These are phyloP conservation scores for Pseudococcus viburni DNA, from an alignment of 2,888 invertebrate genomes.

Conservation along the genomic window DNA sequence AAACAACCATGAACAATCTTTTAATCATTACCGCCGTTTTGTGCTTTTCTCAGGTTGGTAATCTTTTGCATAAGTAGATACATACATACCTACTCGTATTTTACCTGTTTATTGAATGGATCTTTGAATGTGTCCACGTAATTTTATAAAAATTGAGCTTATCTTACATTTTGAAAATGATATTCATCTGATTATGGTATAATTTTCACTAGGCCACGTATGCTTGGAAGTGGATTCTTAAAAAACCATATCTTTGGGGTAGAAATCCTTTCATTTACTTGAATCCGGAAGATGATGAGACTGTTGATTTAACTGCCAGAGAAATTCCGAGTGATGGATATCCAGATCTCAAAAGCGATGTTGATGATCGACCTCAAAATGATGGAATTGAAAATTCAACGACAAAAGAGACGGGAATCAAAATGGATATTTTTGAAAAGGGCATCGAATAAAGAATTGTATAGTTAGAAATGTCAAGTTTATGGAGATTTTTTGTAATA, in stretches of 20 bases:
- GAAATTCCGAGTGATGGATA: background rate
- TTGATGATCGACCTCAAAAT: background rate
- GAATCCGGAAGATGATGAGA: background rate
- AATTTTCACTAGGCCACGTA: background rate
- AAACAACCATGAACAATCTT: background rate
- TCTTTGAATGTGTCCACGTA: too few species aligned
- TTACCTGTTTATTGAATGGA: background rate
- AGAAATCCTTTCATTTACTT: conserved; percentile 25
- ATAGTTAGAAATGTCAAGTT: background rate
- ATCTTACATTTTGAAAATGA: background rate
- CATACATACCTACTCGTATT: background rate
- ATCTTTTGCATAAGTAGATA: background rate
- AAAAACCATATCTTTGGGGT: background rate
- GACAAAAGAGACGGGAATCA: background rate
- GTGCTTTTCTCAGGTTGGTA: conserved; percentile 8
- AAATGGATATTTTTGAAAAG: background rate
- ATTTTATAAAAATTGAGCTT: too few species aligned
- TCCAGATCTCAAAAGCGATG: background rate
- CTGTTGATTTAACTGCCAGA: background rate
- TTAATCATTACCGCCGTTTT: background rate
- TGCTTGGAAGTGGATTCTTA: background rate
- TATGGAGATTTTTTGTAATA: background rate
- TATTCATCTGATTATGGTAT: background rate
- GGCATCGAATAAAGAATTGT: background rate
- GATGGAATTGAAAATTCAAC: background rate